Conservation (phyloP, 2,797 vertebrate species). For the Phalloptychus januarius region DNA sequence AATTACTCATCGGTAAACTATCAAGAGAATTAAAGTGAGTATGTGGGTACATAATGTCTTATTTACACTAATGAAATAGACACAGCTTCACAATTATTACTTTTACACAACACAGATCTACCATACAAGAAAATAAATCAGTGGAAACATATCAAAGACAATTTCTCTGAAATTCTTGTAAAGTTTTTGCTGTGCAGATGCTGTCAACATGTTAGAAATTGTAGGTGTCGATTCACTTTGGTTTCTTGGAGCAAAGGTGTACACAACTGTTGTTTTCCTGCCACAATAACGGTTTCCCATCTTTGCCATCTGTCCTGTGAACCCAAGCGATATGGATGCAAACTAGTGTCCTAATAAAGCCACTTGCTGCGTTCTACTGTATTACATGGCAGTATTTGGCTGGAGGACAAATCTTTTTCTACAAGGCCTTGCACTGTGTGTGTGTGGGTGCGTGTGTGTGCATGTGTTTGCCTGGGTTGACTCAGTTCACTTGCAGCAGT, state of each 20-base stretch:
- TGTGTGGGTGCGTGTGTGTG: constrained; percentile 29
- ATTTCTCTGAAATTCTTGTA: not conserved
- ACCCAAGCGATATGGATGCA: constrained; percentile 49
- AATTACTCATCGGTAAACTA: not conserved
- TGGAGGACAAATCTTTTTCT: constrained; percentile 50
- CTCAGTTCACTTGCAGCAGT: constrained; percentile 61
- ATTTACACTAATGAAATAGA: not conserved
- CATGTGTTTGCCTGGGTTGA: constrained; percentile 47
- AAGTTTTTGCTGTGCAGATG: not conserved
- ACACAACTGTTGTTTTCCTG: constrained; percentile 16
- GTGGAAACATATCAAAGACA: not conserved
- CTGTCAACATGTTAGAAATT: not conserved
- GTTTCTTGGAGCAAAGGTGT: constrained; percentile 15
- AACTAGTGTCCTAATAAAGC: constrained; percentile 56
- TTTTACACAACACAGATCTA: not conserved
- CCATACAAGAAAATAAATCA: not conserved
- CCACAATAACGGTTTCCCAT: constrained; percentile 33
- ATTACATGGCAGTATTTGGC: constrained; percentile 55
- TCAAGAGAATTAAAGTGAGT: not conserved
- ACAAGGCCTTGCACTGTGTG: constrained; percentile 46
- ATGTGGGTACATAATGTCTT: not conserved
- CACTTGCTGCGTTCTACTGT: constrained; percentile 43
- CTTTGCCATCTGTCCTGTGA: constrained; percentile 44
- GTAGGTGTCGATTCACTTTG: constrained; percentile 16
- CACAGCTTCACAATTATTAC: not conserved